Base-by-base conservation (phyloP, 2,888 invertebrate species). In the Ichneumoninae sp. region DNA sequence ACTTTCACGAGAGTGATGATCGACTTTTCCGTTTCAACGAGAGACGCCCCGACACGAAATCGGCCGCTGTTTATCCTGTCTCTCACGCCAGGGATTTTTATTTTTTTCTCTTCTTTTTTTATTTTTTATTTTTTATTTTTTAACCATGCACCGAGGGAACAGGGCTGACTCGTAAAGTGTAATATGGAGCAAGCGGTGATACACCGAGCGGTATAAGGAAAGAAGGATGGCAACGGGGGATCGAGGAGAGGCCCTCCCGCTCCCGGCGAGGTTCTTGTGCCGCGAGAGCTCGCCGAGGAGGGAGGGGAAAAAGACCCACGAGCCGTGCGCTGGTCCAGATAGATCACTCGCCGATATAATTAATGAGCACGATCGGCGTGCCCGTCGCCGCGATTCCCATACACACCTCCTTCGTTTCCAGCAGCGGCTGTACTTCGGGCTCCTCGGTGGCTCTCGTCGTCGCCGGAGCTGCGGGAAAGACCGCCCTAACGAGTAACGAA, bases 291-390 rank as follows among this genome's bases (percentile, higher is more conserved):
- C 82, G 82, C 81, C 8, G 26, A 33, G 50, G 47, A 54, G 66
- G 44, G 60, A 36, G 33, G 74, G 77, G 33, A 65, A 52, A 75
- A 70, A 78, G 79, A 80, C 80, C 80, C 87, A 86, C 85, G 88
- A 87, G 85, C 80, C 80, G 80, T 69, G 85, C 86, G 80, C 88
- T 90, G 91, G 90, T 91, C 91, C 91, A 90, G 89, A 92, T 92
- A 92, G 91, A 92, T 92, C 91, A 91, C 88, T 88, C 89, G 84
- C 88, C 87, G 91, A 92, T 92, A 91, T 90, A 91, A 92, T 91
- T 91, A 92, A 92, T 89, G 90, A 92, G 90, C 90, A 91, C 91
- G 90, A 91, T 85, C 89, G 84, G 78, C 82, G 82, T 84, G 82
- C 84, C 78, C 78, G 78, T 54, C 75, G 70, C 85, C 13, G 89